phyloP scores from a whole-genome alignment of 2,888 invertebrate genomes.

The Alloplasta piceator region DNA sequence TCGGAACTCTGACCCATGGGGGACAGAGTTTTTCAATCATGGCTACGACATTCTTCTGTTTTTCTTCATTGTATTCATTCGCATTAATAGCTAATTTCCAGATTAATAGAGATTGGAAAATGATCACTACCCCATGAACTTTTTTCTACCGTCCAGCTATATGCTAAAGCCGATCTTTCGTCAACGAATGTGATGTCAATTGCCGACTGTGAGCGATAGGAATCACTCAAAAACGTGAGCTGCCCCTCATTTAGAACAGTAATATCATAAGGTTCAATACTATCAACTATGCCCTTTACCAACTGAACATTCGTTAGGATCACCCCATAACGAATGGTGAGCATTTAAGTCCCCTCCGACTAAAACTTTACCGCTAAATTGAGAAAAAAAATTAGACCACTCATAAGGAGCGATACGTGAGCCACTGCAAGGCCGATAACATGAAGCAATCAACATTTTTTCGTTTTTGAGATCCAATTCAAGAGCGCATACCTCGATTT shows the following conservation, averaged over 20 bases:
- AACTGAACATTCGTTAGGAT: background rate
- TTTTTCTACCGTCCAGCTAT: constrained; percentile 24
- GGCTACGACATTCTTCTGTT: background rate
- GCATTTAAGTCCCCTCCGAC: constrained; percentile 52
- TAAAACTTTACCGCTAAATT: constrained; percentile 45
- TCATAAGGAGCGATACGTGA: background rate
- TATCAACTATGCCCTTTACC: constrained; percentile 22
- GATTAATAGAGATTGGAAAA: constrained; percentile 35
- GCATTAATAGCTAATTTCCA: constrained; percentile 3
- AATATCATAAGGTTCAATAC: constrained; percentile 23
- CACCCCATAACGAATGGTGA: constrained; percentile 44
- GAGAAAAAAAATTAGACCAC: constrained; percentile 47
- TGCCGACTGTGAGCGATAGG: constrained; percentile 29
- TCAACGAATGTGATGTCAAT: constrained; percentile 48
- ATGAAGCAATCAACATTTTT: constrained; percentile 24
- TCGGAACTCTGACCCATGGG: background rate
- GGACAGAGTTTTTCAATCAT: no score
- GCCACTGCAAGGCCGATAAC: constrained; percentile 34
- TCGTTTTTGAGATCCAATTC: constrained; percentile 40
- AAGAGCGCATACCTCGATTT: constrained; percentile 51
- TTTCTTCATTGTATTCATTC: constrained; percentile 32
- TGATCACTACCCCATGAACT: no score
- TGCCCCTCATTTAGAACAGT: constrained; percentile 40
- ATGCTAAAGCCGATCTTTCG: constrained; percentile 4
- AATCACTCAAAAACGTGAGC: constrained; percentile 2